Base-by-base conservation (phyloP, 2,888 invertebrate genomes). In the Pyrrhosoma nymphula region DNA sequence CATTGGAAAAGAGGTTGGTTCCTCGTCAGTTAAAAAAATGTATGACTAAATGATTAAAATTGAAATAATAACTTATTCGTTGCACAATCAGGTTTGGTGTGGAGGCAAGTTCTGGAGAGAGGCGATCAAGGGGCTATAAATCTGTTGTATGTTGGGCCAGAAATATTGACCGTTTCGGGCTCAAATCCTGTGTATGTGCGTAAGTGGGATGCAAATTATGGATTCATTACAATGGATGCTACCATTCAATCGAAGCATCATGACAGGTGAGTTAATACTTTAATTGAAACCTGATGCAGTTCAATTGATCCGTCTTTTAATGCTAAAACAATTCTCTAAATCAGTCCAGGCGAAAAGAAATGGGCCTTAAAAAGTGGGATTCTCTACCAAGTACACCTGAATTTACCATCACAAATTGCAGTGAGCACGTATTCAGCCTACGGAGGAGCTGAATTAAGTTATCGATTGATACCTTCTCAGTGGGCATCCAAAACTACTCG, bases 71-170 rank as follows among this genome's bases (percentile, higher is more conserved):
- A 69, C 69, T 69, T 3, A 16, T 4, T 35, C 35, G 4, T 82
- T 16, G 18, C n/a, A 14, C n/a, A 14, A 14, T 16, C 26, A 82
- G 82, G 82, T 82, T 35, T 82, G 82, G 97, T 98, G 96, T 99
- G 99, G 99, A 98, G 99, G 95, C 98, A 99, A 96, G 98, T 99
- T 95, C 97, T 99, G 95, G 99, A 99, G 96, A 97, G 97, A 96
- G 97, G 97, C 96, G 96, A 96, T 26, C 97, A 98, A 30, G 98
- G 98, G 95, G 97, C 98, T 96, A 98, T 98, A 95, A 98, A 98
- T 96, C 97, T 98, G 95, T 96, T 98, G 95, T 97, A 98, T 96
- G 97, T 98, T 82, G 97, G 97, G 95, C 97, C 97, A 96, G 97
- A 98, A 96, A 97, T 98, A 95, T 97, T 98, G 75, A 98, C 98